A percentile compares a stretch with the other conserved stretches of the same genome.
phyloP scores from a whole-genome alignment of 2,113 vertebrate genomes.

The Galbula dea region DNA sequence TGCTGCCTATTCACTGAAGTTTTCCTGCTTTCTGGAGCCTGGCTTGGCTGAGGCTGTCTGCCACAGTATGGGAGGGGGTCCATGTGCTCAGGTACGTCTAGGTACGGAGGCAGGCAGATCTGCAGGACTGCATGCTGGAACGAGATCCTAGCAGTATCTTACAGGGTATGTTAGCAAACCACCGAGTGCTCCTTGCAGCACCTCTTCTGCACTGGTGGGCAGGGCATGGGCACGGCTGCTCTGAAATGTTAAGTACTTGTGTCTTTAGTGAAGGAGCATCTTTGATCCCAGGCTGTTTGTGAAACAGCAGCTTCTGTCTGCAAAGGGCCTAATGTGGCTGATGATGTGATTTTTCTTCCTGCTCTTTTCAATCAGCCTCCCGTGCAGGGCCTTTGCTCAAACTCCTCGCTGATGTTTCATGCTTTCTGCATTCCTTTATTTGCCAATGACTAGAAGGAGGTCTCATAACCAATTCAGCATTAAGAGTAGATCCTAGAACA shows the following conservation, averaged over 20 bases:
- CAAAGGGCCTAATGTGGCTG: neutral
- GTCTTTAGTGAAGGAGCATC: neutral
- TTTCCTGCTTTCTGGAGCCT: neutral
- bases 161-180: neutral
- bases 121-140: neutral
- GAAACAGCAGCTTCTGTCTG: neutral
- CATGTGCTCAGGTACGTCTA: rapidly evolving
- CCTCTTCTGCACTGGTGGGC: neutral
- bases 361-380: neutral
- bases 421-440: slow-evolving; percentile 41
- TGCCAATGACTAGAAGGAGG: slow-evolving; percentile 25
- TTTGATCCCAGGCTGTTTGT: neutral
- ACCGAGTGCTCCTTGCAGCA: neutral
- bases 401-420: neutral
- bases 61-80: neutral
- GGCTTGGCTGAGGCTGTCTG: neutral
- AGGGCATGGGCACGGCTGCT: neutral
- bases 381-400: neutral
- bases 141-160: neutral
- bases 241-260: slow-evolving; percentile 11
- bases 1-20: slow-evolving; percentile 17
- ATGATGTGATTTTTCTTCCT: neutral
- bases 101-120: neutral
- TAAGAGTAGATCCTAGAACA: slow-evolving; percentile 10
- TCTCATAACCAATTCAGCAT: neutral